Percentiles rank a stretch among this genome's conserved stretches.
Evolutionary conservation across 2,797 vertebrate genomes (phyloP).

Genomic region (Prunella strophiata): DNA sequence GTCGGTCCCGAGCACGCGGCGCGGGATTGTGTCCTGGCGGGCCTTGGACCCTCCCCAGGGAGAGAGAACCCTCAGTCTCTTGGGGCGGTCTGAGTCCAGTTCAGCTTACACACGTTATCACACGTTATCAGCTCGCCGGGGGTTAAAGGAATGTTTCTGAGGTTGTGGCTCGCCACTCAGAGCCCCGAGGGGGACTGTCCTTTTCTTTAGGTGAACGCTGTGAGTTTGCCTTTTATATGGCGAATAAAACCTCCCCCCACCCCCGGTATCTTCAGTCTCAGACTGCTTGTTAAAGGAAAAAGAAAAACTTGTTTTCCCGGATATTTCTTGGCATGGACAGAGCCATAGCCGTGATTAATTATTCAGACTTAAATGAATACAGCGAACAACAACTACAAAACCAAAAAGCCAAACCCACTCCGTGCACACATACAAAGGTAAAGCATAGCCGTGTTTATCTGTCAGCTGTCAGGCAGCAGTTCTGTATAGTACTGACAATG

Average conservation of each 20-base stretch:
- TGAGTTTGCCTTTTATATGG: neutral
- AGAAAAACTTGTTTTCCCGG: neutral
- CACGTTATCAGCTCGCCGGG: neutral
- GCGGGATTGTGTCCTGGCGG: neutral
- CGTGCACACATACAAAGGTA: fast-evolving
- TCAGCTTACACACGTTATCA: neutral
- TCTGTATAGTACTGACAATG: neutral
- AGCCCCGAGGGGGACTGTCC: neutral
- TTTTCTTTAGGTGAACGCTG: neutral
- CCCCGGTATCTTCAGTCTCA: neutral
- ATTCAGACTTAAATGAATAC: neutral
- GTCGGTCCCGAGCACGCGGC: neutral
- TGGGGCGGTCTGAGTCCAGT: neutral
- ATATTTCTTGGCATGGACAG: neutral
- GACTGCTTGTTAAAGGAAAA: neutral
- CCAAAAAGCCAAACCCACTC: neutral
- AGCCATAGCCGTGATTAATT: neutral
- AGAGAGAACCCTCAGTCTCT: neutral
- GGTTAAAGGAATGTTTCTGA: neutral
- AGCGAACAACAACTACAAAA: neutral
- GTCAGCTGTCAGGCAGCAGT: neutral
- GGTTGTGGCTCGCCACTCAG: no score
- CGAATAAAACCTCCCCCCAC: neutral
- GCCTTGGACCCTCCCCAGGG: neutral
- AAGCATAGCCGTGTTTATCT: neutral